Evolutionary conservation across 2,113 vertebrate genomes (phyloP).

Genomic region (Lanius collurio): DNA sequence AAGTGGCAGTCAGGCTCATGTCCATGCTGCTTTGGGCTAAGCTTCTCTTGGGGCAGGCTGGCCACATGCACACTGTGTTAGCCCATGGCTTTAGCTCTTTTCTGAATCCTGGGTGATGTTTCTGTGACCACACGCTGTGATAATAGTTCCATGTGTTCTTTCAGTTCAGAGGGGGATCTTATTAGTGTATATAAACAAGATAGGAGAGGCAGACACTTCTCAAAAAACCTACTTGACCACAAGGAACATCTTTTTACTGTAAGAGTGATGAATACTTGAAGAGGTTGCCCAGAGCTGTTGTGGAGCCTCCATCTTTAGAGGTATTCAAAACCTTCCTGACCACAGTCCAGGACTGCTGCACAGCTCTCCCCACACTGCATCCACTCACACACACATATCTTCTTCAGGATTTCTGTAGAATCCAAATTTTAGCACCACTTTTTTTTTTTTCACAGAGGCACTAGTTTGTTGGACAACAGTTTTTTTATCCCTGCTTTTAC

Average conservation of each 20-base stretch:
- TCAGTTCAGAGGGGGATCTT: not conserved
- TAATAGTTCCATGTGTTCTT: not conserved
- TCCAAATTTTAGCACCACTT: not conserved
- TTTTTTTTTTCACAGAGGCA: accelerated
- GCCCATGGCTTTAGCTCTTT: not conserved
- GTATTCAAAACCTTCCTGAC: not conserved
- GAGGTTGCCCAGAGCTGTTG: not conserved
- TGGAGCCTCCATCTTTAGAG: not conserved
- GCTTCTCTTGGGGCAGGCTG: not conserved
- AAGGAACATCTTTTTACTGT: not conserved
- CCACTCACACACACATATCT: not conserved
- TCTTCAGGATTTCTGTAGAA: not conserved
- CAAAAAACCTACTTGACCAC: not conserved
- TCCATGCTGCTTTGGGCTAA: not conserved
- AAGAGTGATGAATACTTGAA: not conserved
- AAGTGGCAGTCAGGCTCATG: not conserved
- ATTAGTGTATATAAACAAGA: not conserved
- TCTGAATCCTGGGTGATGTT: not conserved
- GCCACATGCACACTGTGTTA: too few species aligned
- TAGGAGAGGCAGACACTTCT: not conserved
- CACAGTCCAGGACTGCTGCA: not conserved
- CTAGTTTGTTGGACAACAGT: not conserved
- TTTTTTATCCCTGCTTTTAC: not conserved
- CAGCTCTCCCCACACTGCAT: not conserved
- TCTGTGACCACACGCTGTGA: accelerated